Conservation (phyloP, 2,888 invertebrate species). For the Parapristionchus giblindavisi region DNA sequence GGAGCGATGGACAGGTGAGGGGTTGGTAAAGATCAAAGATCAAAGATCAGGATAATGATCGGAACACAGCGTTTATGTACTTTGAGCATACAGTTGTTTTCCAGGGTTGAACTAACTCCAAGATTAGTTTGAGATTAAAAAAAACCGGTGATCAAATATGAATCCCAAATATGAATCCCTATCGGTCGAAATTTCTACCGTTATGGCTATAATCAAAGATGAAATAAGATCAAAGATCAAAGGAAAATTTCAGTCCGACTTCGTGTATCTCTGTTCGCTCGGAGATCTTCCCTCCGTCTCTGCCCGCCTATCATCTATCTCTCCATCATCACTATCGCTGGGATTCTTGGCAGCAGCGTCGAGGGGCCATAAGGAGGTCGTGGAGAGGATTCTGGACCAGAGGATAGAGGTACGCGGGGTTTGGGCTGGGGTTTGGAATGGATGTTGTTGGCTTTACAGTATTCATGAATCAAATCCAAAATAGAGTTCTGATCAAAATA, state of each 20-base stretch:
- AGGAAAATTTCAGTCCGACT: constrained; percentile 47
- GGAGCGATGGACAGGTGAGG: constrained; percentile 13
- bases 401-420: constrained; percentile 34
- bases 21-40: not conserved
- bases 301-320: constrained; percentile 1
- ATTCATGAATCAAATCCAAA: not conserved
- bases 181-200: no score
- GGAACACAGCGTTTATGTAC: not conserved
- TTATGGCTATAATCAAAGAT: no score
- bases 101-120: no score
- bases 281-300: constrained; percentile 33
- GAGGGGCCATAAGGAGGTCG: constrained; percentile 52
- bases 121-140: not conserved
- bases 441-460: not conserved
- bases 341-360: constrained; percentile 47
- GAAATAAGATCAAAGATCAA: no score
- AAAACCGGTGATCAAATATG: not conserved
- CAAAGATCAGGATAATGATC: not conserved
- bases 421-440: not conserved
- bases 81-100: no score
- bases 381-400: constrained; percentile 42
- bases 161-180: no score
- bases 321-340: constrained; percentile 34
- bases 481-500: no score
- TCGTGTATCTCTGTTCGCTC: constrained; percentile 52